These are phyloP conservation scores for Leptodactylus fuscus DNA, from an alignment of 2,113 vertebrate genomes.

Conservation along the genomic window DNA sequence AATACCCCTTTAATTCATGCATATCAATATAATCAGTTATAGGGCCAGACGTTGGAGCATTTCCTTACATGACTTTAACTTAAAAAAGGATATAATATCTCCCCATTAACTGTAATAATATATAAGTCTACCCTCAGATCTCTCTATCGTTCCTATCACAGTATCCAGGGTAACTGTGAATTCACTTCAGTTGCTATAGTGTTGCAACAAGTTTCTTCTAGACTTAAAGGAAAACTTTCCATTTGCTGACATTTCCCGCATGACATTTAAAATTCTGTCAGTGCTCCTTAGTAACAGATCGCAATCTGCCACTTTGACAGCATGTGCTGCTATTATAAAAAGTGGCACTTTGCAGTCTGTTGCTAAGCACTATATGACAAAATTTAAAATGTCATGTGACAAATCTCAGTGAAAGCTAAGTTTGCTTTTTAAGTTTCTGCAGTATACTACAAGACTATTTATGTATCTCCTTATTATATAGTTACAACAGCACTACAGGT, in stretches of 20 bases:
- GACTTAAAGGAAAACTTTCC: not conserved
- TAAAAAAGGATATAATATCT: too few relatives aligned
- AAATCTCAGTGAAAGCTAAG: too few relatives aligned
- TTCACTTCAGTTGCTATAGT: not conserved
- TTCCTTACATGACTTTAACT: too few relatives aligned
- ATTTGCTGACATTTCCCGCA: not conserved
- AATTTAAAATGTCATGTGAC: not conserved
- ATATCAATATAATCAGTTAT: too few relatives aligned
- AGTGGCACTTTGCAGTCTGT: not conserved
- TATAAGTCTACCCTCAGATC: not conserved
- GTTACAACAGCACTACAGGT: not conserved
- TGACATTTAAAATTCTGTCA: constrained; percentile 20
- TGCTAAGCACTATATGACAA: not conserved
- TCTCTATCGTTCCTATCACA: not conserved
- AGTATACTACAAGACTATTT: not conserved
- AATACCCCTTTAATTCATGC: too few relatives aligned
- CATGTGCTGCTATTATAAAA: not conserved
- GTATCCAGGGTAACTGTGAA: not conserved
- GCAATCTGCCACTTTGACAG: not conserved
- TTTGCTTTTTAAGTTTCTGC: not conserved
- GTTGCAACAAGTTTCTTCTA: not conserved
- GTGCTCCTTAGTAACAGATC: constrained; percentile 1
- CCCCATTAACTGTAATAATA: not conserved
- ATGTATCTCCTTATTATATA: not conserved
- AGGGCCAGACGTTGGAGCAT: too few relatives aligned